These are phyloP conservation scores for Venturia canescens DNA, from an alignment of 1,140 invertebrate species.

Conservation along the genomic window DNA sequence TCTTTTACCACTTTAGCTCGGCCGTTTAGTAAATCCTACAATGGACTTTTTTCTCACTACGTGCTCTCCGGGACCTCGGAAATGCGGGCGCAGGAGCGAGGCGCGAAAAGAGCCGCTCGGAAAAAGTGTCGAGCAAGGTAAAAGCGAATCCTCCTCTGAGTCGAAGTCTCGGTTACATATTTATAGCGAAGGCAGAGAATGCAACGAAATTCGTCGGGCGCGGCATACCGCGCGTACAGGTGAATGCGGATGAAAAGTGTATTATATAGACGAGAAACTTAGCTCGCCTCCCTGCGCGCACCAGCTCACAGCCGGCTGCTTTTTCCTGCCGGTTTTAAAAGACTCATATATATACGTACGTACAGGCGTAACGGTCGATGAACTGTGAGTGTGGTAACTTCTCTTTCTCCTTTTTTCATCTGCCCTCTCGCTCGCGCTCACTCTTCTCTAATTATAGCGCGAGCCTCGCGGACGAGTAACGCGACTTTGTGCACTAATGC, in stretches of 20 bases:
- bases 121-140: background rate
- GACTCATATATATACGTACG: slow-evolving; percentile 37
- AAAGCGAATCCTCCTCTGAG: background rate
- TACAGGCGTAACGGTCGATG: slow-evolving; percentile 57
- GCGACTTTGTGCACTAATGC: slow-evolving; percentile 39
- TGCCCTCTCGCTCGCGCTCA: background rate
- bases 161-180: background rate
- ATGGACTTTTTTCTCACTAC: no score
- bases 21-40: no score
- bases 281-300: slow-evolving; percentile 22
- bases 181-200: background rate
- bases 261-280: slow-evolving; percentile 19
- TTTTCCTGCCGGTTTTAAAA: slow-evolving; percentile 35
- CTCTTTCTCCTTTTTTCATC: background rate
- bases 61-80: no score
- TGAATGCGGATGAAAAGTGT: slow-evolving; percentile 41
- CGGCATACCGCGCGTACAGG: slow-evolving; percentile 42
- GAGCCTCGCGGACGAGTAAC: slow-evolving; percentile 37
- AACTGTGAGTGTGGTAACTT: slow-evolving; percentile 57
- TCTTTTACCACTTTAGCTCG: no score
- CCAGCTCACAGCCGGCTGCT: slow-evolving; percentile 33
- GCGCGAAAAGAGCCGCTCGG: background rate
- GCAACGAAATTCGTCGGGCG: slow-evolving; percentile 45
- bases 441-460: slow-evolving; percentile 54
- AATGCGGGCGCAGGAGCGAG: no score